A percentile compares a stretch with the other conserved stretches of the same genome.
phyloP scores from a whole-genome alignment of 1,140 invertebrate species.

The Leptopilina clavipes region DNA sequence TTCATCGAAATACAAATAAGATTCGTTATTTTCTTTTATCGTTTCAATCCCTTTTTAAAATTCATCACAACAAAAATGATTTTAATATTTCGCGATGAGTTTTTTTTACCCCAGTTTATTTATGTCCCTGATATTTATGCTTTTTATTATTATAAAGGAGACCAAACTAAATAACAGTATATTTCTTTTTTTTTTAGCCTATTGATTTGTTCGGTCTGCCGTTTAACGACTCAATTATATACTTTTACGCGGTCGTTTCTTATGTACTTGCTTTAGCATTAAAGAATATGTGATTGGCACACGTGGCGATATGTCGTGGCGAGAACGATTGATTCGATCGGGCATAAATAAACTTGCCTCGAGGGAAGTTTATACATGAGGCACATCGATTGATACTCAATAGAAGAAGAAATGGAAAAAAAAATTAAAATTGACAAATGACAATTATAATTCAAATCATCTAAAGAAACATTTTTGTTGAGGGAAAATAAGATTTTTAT shows the following conservation, averaged over 20 bases:
- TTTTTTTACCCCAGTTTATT: background rate
- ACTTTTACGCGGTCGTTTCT: constrained; percentile 20
- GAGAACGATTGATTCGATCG: constrained; percentile 47
- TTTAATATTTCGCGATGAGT: background rate
- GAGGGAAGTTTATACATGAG: background rate
- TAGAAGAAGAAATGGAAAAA: no score
- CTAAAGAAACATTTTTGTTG: no score
- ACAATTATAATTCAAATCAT: no score
- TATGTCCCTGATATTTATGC: background rate
- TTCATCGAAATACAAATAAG: background rate
- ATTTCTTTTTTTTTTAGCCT: background rate
- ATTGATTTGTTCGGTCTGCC: constrained; percentile 6
- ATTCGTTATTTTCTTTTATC: background rate
- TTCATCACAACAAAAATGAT: background rate
- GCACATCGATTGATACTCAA: background rate
- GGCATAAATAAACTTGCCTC: background rate
- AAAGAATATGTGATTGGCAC: constrained; percentile 1
- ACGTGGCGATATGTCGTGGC: constrained; percentile 28
- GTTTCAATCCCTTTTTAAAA: background rate
- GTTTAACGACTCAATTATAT: constrained; percentile 20
- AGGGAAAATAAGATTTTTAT: no score
- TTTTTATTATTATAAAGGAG: background rate
- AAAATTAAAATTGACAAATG: no score
- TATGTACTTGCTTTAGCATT: constrained; percentile 10
- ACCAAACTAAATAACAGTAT: constrained; percentile 9